A percentile compares a stretch with the other conserved stretches of the same genome.
Evolutionary conservation across 2,797 vertebrate genomes (phyloP).

Genomic region (Pantherophis vulpinus): DNA sequence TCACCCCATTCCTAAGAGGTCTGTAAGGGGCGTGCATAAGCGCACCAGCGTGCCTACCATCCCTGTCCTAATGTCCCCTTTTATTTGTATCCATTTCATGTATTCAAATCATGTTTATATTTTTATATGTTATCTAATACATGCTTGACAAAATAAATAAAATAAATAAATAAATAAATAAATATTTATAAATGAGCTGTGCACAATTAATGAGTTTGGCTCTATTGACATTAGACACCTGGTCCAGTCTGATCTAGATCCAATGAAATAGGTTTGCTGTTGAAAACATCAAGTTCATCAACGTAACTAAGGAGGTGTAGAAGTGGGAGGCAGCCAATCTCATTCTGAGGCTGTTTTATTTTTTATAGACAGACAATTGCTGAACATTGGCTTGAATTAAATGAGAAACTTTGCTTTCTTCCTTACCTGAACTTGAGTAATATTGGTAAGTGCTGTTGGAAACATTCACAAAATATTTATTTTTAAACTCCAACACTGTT

Average conservation of each 20-base stretch:
- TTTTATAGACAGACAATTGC: slow-evolving; percentile 10
- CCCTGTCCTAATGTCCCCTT: too few species aligned
- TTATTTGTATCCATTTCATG: too few species aligned
- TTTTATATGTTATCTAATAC: too few species aligned
- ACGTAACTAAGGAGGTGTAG: not conserved
- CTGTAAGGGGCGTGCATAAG: too few species aligned
- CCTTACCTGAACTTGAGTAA: slow-evolving; percentile 1
- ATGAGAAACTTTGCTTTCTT: slow-evolving; percentile 23
- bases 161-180: too few species aligned
- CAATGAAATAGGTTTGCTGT: not conserved
- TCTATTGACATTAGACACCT: not conserved
- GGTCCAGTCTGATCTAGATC: not conserved
- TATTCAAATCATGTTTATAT: too few species aligned
- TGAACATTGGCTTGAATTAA: slow-evolving; percentile 7
- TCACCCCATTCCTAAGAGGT: too few species aligned
- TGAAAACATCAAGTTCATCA: not conserved
- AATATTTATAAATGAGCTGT: not conserved
- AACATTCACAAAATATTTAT: slow-evolving; percentile 40
- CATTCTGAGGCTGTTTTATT: not conserved
- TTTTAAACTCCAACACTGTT: slow-evolving; percentile 24
- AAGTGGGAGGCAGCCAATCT: not conserved
- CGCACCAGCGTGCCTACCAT: too few species aligned
- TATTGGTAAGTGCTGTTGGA: not conserved
- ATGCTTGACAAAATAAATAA: too few species aligned
- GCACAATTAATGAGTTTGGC: not conserved